Evolutionary conservation across 1,140 invertebrate species (phyloP), one percentile per base, ranked within the genome.

Genomic region (Drosophila sp.): DNA sequence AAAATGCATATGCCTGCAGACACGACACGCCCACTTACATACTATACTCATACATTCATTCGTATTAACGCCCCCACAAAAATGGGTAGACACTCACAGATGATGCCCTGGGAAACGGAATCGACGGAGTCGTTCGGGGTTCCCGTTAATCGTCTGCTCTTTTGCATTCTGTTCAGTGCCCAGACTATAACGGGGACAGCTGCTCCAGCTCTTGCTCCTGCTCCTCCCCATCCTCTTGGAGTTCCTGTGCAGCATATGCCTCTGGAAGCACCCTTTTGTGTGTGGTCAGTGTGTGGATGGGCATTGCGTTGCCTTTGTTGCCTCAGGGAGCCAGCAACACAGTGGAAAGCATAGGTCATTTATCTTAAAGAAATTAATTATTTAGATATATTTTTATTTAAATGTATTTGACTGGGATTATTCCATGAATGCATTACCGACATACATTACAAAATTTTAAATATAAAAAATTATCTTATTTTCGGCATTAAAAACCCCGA

Each of bases 111-210:
- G 65, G 61, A 70, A 6, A 32, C 70, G 53, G 41, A 72, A 58
- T 72, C 58, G 54, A 53, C 21, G 21, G 21, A 4, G n/a, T n/a
- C 70, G 59, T 59, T 65, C 56, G 65, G 18, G 38, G 62, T 62
- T 75, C 77, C 71, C 81, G 81, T 86, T 86, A 86, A 86, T 86
- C 81, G 82, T 87, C 82, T 86, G 81, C 81, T 87, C 82, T 86
- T 87, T 82, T 70, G 78, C 78, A 81, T 86, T 58, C 81, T 73
- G 77, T 72, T 86, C 63, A 73, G 73, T 73, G 80, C 69, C 54
- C 78, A 32, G 56, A 27, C 13, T 41, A 21, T 7, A 58, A 43
- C 67, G 53, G 53, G 51, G 54, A 27, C 62, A 72, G 46, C 54
- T 36, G 27, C 62, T 51, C 16, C 51, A 0, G 6, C 38, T 13